Percentiles rank a stretch among this genome's conserved stretches.
phyloP scores from a whole-genome alignment of 2,113 vertebrate genomes.

The Oceanites oceanicus region DNA sequence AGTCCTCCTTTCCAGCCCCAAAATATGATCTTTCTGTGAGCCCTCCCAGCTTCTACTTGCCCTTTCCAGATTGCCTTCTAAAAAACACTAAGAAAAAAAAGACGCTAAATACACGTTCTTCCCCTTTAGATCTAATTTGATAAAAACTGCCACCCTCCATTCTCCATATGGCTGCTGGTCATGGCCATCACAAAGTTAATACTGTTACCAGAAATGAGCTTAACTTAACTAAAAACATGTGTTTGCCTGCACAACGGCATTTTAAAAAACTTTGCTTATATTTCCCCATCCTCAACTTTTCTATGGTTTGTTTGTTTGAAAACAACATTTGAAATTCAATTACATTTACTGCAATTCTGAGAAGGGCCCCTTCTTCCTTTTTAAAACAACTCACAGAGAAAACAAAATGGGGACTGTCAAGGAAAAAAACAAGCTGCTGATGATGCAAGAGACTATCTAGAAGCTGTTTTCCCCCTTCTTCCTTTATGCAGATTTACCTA shows the following conservation, averaged over 20 bases:
- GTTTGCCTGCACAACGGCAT: neutral
- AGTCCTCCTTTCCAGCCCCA: neutral
- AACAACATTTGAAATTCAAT: conserved; percentile 43
- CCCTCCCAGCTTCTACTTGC: neutral
- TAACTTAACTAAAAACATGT: conserved; percentile 44
- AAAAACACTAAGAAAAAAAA: neutral
- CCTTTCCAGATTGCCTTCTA: neutral
- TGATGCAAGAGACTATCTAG: neutral
- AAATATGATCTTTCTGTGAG: neutral
- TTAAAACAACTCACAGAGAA: neutral
- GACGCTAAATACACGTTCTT: neutral
- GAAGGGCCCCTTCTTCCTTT: conserved; percentile 3
- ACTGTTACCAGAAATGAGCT: conserved; percentile 52
- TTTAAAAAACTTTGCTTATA: conserved; percentile 5
- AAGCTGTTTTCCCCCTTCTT: neutral
- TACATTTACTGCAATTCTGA: neutral
- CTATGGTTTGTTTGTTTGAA: conserved; percentile 33
- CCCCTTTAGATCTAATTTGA: conserved; percentile 17
- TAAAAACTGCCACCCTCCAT: neutral
- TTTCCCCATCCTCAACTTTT: neutral
- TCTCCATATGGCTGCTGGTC: conserved; percentile 14
- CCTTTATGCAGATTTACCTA: neutral
- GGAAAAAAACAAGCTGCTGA: neutral
- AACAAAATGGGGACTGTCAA: neutral
- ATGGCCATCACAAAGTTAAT: conserved; percentile 27